Conservation (phyloP, 2,113 vertebrate genomes). For the Pseudonaja textilis region DNA sequence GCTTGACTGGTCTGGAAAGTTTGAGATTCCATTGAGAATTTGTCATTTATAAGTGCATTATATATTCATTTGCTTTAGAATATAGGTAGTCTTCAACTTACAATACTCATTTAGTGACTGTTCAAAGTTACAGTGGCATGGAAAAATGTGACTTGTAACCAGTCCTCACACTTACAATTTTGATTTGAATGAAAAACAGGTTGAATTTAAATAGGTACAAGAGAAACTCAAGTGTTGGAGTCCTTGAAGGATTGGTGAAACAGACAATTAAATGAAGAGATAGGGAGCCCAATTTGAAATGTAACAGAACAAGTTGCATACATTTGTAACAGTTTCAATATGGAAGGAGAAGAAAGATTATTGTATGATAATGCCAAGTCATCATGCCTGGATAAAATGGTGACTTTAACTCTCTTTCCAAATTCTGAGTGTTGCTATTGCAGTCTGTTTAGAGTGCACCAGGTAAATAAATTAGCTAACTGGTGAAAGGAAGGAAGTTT, state of each 20-base stretch:
- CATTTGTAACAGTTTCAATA: neutral
- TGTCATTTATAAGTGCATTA: neutral
- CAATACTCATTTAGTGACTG: neutral
- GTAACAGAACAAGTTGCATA: neutral
- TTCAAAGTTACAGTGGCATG: neutral
- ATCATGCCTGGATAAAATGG: neutral
- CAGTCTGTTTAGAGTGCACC: neutral
- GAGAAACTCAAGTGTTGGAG: neutral
- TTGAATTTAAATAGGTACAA: neutral
- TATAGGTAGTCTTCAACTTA: neutral
- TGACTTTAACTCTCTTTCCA: neutral
- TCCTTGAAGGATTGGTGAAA: neutral
- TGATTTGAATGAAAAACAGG: neutral
- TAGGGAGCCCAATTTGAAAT: neutral
- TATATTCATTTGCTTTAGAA: neutral
- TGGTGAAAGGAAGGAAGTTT: neutral
- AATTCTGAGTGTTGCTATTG: neutral
- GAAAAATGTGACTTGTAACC: neutral
- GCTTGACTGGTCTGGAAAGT: neutral
- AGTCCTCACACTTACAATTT: neutral
- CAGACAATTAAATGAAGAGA: neutral
- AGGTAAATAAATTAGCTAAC: neutral
- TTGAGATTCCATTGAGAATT: neutral
- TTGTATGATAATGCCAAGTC: neutral
- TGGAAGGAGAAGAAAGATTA: neutral